phyloP scores from a whole-genome alignment of 2,888 invertebrate species.

The Caenorhabditis afra region DNA sequence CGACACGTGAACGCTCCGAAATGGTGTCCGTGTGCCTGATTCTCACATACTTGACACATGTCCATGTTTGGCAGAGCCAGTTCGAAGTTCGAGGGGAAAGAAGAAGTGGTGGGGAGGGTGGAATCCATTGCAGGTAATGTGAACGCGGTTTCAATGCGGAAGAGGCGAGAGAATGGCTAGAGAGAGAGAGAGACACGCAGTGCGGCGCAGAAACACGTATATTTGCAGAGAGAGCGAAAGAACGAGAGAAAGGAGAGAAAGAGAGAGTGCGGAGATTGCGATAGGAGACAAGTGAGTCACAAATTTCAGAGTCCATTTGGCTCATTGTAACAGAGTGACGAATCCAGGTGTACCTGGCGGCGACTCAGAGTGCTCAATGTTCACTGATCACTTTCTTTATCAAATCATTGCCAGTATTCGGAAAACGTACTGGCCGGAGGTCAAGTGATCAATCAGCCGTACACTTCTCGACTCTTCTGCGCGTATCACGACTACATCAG shows the following conservation, averaged over 20 bases:
- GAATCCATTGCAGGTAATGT: neutral
- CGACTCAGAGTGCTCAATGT: no score
- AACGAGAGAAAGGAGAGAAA: neutral
- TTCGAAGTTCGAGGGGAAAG: neutral
- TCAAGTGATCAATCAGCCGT: no score
- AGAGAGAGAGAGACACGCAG: constrained; percentile 7
- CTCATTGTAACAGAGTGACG: neutral
- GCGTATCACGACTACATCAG: no score
- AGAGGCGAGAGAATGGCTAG: neutral
- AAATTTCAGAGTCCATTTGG: constrained; percentile 9
- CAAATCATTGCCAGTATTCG: no score
- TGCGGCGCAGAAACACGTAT: neutral
- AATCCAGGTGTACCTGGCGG: no score
- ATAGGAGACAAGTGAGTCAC: neutral
- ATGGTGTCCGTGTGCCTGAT: constrained; percentile 19
- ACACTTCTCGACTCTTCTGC: no score
- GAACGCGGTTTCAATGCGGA: neutral
- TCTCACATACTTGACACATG: constrained; percentile 7
- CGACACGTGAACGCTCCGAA: constrained; percentile 26
- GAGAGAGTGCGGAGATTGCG: constrained; percentile 7
- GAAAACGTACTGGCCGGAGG: no score
- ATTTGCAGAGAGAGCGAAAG: constrained; percentile 4
- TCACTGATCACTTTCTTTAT: no score
- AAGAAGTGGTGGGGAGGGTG: neutral
- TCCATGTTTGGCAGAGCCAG: neutral